Evolutionary conservation across 2,113 vertebrate species (phyloP), one percentile per base, ranked within the genome.

Genomic region (Origma solitaria): DNA sequence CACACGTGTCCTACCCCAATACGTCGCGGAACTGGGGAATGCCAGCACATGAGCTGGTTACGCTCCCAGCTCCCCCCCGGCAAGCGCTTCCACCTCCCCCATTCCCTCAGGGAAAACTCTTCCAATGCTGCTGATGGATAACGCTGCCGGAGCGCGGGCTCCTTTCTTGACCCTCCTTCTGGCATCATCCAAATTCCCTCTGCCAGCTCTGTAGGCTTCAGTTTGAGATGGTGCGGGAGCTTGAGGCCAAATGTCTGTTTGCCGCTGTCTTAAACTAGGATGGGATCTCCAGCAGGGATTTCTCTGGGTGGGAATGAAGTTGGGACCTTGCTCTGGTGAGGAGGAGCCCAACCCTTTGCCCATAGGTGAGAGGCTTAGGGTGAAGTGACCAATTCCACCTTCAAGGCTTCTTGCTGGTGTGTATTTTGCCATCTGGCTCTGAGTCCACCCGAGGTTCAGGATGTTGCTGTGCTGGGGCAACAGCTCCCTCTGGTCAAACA

Each of bases 121-220:
- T 56, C 72, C 72, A 51, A 24, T 0, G 8, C 76, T 57, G 79
- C 47, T 56, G 83, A 84, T 0, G 6, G 88, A 64, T 91, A 71
- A 81, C 0, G 3, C 37, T 2, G 5, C 47, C 1, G 0, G 28
- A 86, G n/a, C 4, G 0, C 1, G 0, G 47, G 56, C 49, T 90
- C 16, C 68, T 82, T 47, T 81, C 79, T 40, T 86, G 76, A 92
- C 82, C 87, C 49, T 82, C 30, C 44, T 88, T 61, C 71, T 78
- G 82, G 72, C 72, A 56, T 62, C 33, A 56, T 35, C 47, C 2
- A 3, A 62, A 83, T 75, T 56, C 23, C 57, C 65, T 72, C 64
- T 69, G 53, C 70, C 4, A 3, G 78, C 66, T 91, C 44, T n/a
- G 21, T 33, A 50, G 62, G 38, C 69, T 92, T 56, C 56, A 11